These are phyloP conservation scores for Acholoe squamosa DNA, from an alignment of 2,888 invertebrate genomes.

Conservation along the genomic window DNA sequence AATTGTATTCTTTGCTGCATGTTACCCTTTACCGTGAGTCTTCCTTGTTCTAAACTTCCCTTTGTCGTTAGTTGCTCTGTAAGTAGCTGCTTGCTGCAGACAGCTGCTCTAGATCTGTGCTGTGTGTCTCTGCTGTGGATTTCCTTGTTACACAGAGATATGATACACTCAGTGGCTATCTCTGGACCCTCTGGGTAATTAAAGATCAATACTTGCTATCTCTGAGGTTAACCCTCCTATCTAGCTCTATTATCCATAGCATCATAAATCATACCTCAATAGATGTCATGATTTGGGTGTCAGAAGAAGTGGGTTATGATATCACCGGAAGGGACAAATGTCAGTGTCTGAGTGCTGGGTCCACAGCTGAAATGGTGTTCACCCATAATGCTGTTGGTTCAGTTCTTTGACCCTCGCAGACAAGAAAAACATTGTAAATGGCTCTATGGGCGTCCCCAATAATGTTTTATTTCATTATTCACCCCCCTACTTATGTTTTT, in stretches of 20 bases:
- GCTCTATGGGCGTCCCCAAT: background rate
- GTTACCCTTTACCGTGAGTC: too few species aligned
- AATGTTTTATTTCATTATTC: background rate
- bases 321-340: background rate
- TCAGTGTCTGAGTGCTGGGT: background rate
- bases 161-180: background rate
- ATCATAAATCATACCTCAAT: conserved; percentile 18
- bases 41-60: too few species aligned
- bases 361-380: background rate
- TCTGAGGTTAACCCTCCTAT: background rate
- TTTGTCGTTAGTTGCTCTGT: too few species aligned
- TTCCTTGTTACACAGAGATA: background rate
- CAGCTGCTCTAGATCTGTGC: too few species aligned
- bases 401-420: background rate
- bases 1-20: too few species aligned
- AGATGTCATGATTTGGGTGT: background rate
- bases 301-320: background rate
- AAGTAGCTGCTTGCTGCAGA: too few species aligned
- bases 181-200: background rate
- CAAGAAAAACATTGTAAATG: conserved; percentile 10
- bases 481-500: background rate
- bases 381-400: background rate
- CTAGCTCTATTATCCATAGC: background rate
- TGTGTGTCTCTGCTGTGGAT: background rate
- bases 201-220: background rate